Conservation (phyloP, 2,797 vertebrate genomes). For the Danio aesculapii region DNA sequence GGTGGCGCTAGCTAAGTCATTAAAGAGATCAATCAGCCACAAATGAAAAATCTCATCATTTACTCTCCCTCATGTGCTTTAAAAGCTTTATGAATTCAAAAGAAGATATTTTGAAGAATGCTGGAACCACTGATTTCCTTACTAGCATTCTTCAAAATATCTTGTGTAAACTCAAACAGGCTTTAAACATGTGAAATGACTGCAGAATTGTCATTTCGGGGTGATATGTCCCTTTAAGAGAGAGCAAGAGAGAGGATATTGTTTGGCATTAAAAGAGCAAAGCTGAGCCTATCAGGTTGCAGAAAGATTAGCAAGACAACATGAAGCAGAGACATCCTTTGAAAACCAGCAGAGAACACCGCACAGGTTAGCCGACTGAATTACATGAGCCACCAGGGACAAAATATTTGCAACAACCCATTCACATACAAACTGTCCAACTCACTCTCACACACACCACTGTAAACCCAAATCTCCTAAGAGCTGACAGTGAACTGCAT, state of each 20-base stretch:
- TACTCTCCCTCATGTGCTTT: too few species aligned
- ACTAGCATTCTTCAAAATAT: too few species aligned
- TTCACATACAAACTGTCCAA: conserved; percentile 20
- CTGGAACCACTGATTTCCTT: too few species aligned
- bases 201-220: too few species aligned
- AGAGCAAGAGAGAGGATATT: background rate
- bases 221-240: background rate
- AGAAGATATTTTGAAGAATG: too few species aligned
- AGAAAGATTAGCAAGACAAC: conserved; percentile 26
- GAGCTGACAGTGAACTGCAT: conserved; percentile 6
- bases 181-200: too few species aligned
- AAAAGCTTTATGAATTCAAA: too few species aligned
- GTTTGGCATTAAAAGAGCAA: conserved; percentile 12
- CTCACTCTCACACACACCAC: conserved; percentile 32
- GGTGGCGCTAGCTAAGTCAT: conserved; percentile 36
- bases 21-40: background rate
- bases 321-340: conserved; percentile 15
- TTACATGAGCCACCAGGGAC: conserved; percentile 45
- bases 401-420: conserved; percentile 51
- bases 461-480: conserved; percentile 43
- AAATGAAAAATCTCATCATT: too few species aligned
- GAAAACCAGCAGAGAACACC: conserved; percentile 21
- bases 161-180: too few species aligned
- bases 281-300: conserved; percentile 12
- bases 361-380: conserved; percentile 5